Conservation (phyloP, 2,888 invertebrate genomes). For the Mimachlamys varia region DNA sequence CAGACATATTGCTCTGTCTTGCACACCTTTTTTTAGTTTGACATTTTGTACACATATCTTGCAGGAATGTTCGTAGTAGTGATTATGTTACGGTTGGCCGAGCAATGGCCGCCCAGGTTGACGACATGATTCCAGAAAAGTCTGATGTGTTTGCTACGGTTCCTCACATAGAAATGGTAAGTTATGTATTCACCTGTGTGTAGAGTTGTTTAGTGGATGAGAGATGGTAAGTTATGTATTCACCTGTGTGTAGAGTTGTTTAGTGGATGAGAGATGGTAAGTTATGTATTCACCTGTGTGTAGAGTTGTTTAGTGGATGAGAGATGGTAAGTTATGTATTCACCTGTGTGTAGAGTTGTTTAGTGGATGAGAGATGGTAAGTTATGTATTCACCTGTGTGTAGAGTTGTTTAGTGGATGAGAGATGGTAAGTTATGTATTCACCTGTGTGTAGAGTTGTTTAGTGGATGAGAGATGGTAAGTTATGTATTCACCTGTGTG, state of each 20-base stretch:
- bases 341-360: no score
- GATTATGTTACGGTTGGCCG: slow-evolving; percentile 68
- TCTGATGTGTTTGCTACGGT: slow-evolving; percentile 66
- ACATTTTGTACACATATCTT: slow-evolving; percentile 19
- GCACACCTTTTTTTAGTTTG: no score
- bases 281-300: not conserved
- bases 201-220: no score
- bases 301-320: no score
- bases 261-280: no score
- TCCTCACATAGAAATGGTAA: slow-evolving; percentile 67
- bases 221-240: not conserved
- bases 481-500: not conserved
- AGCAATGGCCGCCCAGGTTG: slow-evolving; percentile 64
- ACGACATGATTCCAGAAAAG: slow-evolving; percentile 63
- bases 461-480: no score
- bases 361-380: no score
- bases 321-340: not conserved
- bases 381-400: not conserved
- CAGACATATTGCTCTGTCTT: no score
- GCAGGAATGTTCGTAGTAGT: slow-evolving; percentile 70
- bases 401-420: no score
- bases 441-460: no score
- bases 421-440: not conserved
- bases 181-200: not conserved
- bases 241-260: no score